Base-by-base conservation (phyloP, 2,113 vertebrate genomes). In the Syrrhaptes paradoxus region DNA sequence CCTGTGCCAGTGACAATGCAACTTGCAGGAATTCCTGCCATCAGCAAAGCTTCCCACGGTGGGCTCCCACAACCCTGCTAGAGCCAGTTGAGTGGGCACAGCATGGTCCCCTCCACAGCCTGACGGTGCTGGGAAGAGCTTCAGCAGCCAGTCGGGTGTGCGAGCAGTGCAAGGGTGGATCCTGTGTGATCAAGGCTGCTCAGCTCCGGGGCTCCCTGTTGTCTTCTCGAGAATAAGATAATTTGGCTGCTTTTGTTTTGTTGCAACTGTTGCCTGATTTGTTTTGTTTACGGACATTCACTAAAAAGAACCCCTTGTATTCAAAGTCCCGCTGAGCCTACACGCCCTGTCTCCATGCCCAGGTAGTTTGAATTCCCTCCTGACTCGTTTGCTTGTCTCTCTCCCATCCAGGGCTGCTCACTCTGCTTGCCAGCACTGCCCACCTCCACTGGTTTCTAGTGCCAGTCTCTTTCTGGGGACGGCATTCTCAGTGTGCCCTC, bases 41-140 rank as follows among this genome's bases (percentile, higher is more conserved):
- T 66, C 79, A 87, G 83, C 73, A 89, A 80, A 85, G 29, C 74
- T 67, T 61, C 58, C 20, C 38, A 41, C n/a, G 1, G 0, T 6
- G 51, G 55, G 55, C 18, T 89, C 24, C 59, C n/a, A 38, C 1
- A 0, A 34, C n/a, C 17, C 49, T 24, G 49, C 48, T 45, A 16
- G 26, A 73, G 54, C 66, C 0, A 0, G 43, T 17, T 0, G 3
- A 68, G 49, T 2, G 0, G 52, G 38, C 38, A 59, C 0, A 0
- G 57, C 16, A 7, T 1, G 1, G 71, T 73, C 11, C 22, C 41
- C 62, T 17, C 19, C 7, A 38, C 29, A 29, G 58, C 3, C 52
- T 57, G 61, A 31, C 3, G 7, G 38, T 10, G 24, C 17, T 1
- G 2, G 52, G 31, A 59, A 22, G 63, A 51, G 82, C 78, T 29